Evolutionary conservation across 37 sponge, comb jelly and placozoan genomes (phyloP), one percentile per base, ranked within the genome.

Genomic region (Oscarella lobularis): DNA sequence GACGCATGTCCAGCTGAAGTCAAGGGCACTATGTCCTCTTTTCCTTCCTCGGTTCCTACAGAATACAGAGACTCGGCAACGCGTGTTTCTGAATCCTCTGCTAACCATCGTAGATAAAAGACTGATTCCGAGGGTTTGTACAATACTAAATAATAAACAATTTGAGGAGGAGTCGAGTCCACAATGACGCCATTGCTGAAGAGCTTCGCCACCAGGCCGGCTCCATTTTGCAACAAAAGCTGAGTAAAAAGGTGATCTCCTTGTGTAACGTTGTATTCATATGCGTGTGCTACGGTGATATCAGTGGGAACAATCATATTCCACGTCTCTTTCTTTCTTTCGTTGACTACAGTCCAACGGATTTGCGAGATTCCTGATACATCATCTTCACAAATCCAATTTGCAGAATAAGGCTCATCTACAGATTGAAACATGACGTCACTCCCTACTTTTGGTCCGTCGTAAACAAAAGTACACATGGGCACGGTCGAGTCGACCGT

Each of bases 361-460:
- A 48, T 48, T 20, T 9, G 14, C 71, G 33, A 5, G 71, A 68
- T 68, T 30, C 71, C 71, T 5, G 71, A 68, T 68, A 34, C 71
- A 30, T 32, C 29, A 20, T 68, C 71, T 5, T 5, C 6, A 35
- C 71, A 68, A 34, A 34, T 5, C 71, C 71, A 68, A 35, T 68
- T 68, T 5, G 31, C 71, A 34, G 29, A 4, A 4, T 5, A 20
- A 5, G 6, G 6, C 35, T 4, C 6, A 5, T 5, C 6, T 20
- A 14, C 71, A 5, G 31, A 29, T 20, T 30, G 6, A 20, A 29
- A 68, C 5, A 35, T 35, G 6, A 68, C 31, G 31, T 68, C 71
- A 32, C 4, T 5, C 29, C 31, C 31, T 9, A 20, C 60, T 9
- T 27, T 20, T 30, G 33, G 4, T 5, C 71, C 71, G 31, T 68